phyloP scores from a whole-genome alignment of 1,140 invertebrate genomes.

The Muscidifurax raptorellus region DNA sequence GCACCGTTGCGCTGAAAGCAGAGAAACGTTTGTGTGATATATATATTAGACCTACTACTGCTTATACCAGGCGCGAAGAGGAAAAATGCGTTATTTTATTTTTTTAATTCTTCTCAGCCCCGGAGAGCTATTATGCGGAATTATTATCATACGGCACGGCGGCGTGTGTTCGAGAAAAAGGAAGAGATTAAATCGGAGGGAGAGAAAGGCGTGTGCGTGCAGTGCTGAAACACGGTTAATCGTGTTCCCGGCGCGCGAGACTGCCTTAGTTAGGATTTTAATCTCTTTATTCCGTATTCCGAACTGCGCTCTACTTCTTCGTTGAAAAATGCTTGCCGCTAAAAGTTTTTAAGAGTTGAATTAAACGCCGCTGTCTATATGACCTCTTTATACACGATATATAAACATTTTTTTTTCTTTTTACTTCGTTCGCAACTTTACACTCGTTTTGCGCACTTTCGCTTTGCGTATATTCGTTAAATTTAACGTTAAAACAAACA shows the following conservation, averaged over 20 bases:
- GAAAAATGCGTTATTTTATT: not conserved
- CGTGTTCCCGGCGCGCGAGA: not conserved
- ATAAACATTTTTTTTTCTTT: not conserved
- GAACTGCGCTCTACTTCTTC: not conserved
- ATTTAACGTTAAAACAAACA: too few relatives aligned
- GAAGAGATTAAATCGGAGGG: not conserved
- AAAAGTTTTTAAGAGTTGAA: not conserved
- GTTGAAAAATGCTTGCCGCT: not conserved
- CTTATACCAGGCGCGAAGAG: too few relatives aligned
- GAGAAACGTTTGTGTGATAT: conserved; percentile 50
- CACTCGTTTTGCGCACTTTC: too few relatives aligned
- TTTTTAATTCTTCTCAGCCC: too few relatives aligned
- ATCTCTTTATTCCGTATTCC: not conserved
- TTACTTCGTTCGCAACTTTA: too few relatives aligned
- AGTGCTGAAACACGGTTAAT: not conserved
- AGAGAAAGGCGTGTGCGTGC: not conserved
- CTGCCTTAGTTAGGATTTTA: not conserved
- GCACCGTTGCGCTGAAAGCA: conserved; percentile 89
- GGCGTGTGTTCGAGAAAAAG: too few relatives aligned
- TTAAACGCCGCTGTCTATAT: not conserved
- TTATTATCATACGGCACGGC: too few relatives aligned
- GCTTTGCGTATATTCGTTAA: too few relatives aligned
- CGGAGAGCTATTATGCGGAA: not conserved
- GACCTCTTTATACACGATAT: not conserved
- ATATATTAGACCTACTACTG: too few relatives aligned